Evolutionary conservation across 35 echinoderm and acorn worm genomes (phyloP), one percentile per base, ranked within the genome.

Genomic region (Ptychodera flava): DNA sequence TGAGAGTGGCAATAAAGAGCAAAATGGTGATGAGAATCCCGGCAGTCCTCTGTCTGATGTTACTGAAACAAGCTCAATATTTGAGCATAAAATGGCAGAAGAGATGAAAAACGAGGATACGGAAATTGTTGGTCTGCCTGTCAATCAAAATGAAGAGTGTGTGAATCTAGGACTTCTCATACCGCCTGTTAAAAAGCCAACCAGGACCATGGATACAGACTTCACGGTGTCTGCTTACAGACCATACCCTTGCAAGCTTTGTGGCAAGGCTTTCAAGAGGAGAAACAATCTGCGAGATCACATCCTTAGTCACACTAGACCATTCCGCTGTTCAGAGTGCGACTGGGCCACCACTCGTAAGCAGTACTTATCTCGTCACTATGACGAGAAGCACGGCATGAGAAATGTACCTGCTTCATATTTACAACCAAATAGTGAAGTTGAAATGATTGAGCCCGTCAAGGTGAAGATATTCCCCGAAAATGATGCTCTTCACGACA

Each of bases 221-320:
- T 83, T 83, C 28, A 36, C 33, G 16, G 35, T 83, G 28, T 83
- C 83, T 34, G 37, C 85, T 76, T 92, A 99, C 30, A 89, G 96
- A 38, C 96, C 96, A 28, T 99, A 91, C 37, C 91, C 91, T 36
- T 99, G 96, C 35, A 92, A 94, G 36, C 91, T 99, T 30, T 99
- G 96, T 88, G 91, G 96, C 31, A 99, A 99, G 77, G 92, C 92
- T 22, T 99, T 99, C 83, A 99, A 99, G 75, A 86, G 96, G 14
- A 89, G 88, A 28, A 99, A 99, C 83, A 99, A 99, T 79, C 34
- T 99, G 33, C 87, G 87, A 36, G 96, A 99, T 78, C 96, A 99
- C 81, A 92, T 99, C 1, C 90, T 92, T 10, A 99, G 87, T 77
- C 96, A 99, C 77, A 92, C 96, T 0, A 79, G 96, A 35, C 96